Conservation (phyloP, 2,113 vertebrate species). For the Cavia aperea region DNA sequence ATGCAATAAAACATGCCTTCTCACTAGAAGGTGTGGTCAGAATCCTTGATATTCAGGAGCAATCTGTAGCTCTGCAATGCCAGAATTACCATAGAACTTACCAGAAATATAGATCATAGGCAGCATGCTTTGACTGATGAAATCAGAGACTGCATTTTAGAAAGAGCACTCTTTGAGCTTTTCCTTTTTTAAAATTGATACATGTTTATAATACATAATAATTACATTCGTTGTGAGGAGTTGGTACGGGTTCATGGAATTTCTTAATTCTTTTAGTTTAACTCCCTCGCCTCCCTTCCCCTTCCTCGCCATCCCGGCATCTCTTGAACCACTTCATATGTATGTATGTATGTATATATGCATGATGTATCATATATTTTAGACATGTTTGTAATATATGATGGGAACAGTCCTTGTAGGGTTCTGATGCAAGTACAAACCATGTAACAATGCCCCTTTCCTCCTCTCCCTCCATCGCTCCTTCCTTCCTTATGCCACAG, state of each 20-base stretch:
- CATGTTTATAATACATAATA: not conserved
- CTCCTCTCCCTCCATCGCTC: not conserved
- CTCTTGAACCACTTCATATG: not conserved
- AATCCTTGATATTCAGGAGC: not conserved
- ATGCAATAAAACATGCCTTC: not conserved
- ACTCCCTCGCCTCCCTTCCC: not conserved
- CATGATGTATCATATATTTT: not conserved
- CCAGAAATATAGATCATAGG: not conserved
- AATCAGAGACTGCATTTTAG: not conserved
- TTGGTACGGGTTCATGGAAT: not conserved
- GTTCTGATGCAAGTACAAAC: not conserved
- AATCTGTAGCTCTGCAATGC: not conserved
- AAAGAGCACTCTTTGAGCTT: not conserved
- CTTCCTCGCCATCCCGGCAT: not conserved
- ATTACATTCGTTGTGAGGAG: not conserved
- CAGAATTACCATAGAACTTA: not conserved
- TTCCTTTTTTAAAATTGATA: not conserved
- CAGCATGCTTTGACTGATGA: not conserved
- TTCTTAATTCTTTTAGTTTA: not conserved
- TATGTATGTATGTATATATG: not conserved
- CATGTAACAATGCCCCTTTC: not conserved
- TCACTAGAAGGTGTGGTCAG: not conserved
- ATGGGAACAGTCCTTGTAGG: not conserved
- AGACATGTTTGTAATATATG: not conserved
- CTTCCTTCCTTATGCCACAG: not conserved